Conservation (phyloP, 2,113 vertebrate genomes). For the Micromys minutus region DNA sequence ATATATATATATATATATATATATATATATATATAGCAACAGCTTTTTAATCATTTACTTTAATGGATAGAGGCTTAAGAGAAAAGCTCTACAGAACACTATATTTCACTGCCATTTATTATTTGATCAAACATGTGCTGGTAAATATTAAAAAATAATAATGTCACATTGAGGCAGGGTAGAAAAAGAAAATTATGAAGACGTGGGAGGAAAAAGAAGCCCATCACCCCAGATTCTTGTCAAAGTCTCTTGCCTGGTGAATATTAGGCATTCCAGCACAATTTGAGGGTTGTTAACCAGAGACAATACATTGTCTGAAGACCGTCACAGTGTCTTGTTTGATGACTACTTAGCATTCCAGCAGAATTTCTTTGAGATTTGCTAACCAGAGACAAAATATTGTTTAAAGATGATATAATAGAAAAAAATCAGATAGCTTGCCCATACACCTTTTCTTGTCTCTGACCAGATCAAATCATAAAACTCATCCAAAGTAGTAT, state of each 20-base stretch:
- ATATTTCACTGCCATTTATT: background rate
- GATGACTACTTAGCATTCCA: too few species aligned
- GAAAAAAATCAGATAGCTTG: background rate
- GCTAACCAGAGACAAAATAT: too few species aligned
- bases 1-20: too few species aligned
- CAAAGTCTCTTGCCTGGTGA: background rate
- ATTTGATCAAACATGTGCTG: background rate
- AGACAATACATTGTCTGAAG: too few species aligned
- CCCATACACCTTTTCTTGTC: background rate
- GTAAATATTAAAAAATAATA: background rate
- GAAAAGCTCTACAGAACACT: background rate
- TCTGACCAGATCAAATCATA: accelerated
- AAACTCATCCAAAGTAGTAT: background rate
- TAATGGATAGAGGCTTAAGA: background rate
- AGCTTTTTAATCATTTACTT: background rate
- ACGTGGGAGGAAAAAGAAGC: background rate
- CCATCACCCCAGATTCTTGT: background rate
- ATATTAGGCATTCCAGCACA: background rate
- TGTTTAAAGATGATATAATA: too few species aligned
- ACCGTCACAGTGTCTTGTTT: too few species aligned
- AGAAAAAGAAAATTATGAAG: background rate
- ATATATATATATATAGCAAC: background rate
- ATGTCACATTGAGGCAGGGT: background rate
- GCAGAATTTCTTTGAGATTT: too few species aligned
- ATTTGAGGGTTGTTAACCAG: background rate